Evolutionary conservation across 2,797 vertebrate genomes (phyloP).

Genomic region (Poliocrania exsul): DNA sequence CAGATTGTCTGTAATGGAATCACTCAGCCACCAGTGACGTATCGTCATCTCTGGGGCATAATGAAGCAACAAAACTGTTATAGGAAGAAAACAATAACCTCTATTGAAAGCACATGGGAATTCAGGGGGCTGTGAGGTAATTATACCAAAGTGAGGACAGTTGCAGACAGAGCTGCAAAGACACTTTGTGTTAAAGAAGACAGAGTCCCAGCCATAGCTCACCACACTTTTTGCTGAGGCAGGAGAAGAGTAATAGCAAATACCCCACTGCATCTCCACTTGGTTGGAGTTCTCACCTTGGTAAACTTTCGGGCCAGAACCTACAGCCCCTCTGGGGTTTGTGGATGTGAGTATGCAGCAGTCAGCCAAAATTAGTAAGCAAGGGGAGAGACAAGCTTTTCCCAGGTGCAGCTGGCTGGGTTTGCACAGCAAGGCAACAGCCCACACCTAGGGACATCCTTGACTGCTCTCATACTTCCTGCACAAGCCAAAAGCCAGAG

Average conservation of each 20-base stretch:
- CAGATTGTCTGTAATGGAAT: constrained; percentile 25
- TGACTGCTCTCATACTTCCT: not conserved
- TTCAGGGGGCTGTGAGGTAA: not conserved
- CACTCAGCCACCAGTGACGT: constrained; percentile 1
- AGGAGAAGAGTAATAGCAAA: not conserved
- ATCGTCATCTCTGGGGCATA: constrained; percentile 11
- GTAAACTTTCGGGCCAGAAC: not conserved
- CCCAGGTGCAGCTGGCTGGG: accelerated
- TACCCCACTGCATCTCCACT: not conserved
- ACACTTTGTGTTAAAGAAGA: not conserved
- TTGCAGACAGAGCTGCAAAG: not conserved
- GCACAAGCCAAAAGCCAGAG: not conserved
- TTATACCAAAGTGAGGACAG: not conserved
- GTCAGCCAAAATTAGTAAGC: not conserved
- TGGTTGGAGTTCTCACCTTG: not conserved
- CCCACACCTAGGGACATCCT: not conserved
- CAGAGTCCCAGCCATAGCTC: accelerated
- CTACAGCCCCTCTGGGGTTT: not conserved
- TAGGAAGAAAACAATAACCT: constrained; percentile 3
- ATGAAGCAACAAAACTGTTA: constrained; percentile 8
- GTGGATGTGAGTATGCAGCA: accelerated
- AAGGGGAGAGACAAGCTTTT: not conserved
- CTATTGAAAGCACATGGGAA: not conserved
- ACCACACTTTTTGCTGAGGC: not conserved
- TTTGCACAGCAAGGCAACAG: not conserved